Base-by-base conservation (phyloP, 2,113 vertebrate genomes). In the Peromyscus leucopus region DNA sequence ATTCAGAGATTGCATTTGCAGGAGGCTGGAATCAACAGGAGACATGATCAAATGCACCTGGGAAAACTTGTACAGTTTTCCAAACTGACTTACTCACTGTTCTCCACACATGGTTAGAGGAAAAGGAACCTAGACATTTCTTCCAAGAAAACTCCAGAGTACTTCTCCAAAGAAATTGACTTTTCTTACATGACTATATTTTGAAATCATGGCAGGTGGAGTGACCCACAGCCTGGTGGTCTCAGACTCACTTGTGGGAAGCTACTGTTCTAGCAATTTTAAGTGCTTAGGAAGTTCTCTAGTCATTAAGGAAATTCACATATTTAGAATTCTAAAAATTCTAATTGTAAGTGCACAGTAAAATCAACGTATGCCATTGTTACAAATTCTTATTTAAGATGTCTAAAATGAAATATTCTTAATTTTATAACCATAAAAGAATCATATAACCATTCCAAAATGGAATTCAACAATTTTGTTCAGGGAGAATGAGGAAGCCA, bases 331-430 rank as follows among this genome's bases (percentile, higher is more conserved):
- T 85, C 26, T 61, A 33, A 92, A 51, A 95, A 39, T 78, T 15
- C 57, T 8, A 87, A 26, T 39, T 22, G 9, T 92, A 93, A 88
- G 2, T 90, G 8, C 17, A 59, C 22, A 31, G 17, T 79, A 57
- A 93, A 94, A 63, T 90, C 17, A 69, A 63, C 36, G 71, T 21
- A 55, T 75, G 7, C n/a, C 46, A 89, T 75, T 89, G 28, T 92
- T 79, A 85, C 26, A 75, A 42, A 80, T 80, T 95, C 15, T 80
- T 33, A 91, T 57, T 79, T 48, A 86, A 78, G 51, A 92, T 90
- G 33, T 88, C 9, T 91, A 83, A 90, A 84, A 42, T 65, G 8
- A 51, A 84, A 79, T 74, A 83, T 28, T 3, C 0, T 4, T 75
- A 72, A 89, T 63, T 90, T 26, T 9, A 57, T 42, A 75, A 46